Conservation (phyloP, 1,140 invertebrate species). For the Campoletis sonorensis region DNA sequence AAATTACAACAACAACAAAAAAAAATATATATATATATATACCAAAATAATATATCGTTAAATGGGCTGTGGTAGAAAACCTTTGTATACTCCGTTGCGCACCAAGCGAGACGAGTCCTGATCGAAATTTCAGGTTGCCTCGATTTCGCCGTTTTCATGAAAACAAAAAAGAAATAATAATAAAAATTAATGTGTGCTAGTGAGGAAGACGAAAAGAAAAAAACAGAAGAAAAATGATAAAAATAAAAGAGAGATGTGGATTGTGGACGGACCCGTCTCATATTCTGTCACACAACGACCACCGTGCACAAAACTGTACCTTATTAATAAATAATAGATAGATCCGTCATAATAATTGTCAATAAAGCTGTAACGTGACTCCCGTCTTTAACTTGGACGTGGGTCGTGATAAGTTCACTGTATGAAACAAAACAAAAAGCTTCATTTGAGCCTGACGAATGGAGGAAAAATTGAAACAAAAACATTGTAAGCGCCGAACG, state of each 20-base stretch:
- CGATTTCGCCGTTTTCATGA: slow-evolving; percentile 26
- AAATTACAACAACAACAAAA: no score
- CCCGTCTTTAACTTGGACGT: slow-evolving; percentile 14
- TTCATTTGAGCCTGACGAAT: not conserved
- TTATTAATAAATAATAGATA: slow-evolving; percentile 61
- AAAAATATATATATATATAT: slow-evolving; percentile 53
- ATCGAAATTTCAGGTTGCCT: slow-evolving; percentile 53
- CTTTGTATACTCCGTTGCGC: slow-evolving; percentile 66
- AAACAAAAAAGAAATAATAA: slow-evolving; percentile 45
- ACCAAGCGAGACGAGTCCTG: slow-evolving; percentile 51
- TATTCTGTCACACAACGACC: slow-evolving; percentile 69
- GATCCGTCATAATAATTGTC: slow-evolving; percentile 72
- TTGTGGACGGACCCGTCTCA: slow-evolving; percentile 54
- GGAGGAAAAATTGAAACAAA: not conserved
- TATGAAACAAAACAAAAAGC: not conserved
- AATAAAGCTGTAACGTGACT: slow-evolving; percentile 67
- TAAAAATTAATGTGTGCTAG: slow-evolving; percentile 37
- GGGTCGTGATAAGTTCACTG: not conserved
- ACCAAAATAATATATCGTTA: slow-evolving; percentile 69
- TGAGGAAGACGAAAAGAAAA: slow-evolving; percentile 2
- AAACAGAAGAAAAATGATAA: not conserved
- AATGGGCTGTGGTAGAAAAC: slow-evolving; percentile 74
- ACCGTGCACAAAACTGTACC: slow-evolving; percentile 72
- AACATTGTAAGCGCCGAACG: slow-evolving; percentile 34
- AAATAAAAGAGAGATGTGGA: slow-evolving; percentile 46